Conservation (phyloP, 2,888 invertebrate genomes). For the Caenorhabditis macrosperma region DNA sequence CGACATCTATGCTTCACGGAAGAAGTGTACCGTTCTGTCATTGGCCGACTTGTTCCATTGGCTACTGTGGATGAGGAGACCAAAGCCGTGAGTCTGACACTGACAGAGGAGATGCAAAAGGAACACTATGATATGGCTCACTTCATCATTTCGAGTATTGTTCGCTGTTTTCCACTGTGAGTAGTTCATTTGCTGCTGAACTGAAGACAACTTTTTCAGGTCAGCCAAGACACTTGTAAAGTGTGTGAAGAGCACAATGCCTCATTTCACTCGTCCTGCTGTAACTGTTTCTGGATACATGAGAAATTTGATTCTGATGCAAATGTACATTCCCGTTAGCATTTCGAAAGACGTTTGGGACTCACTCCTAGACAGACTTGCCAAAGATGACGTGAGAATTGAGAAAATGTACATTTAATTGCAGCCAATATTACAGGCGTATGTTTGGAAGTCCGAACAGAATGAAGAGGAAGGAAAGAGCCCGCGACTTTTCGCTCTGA, state of each 20-base stretch:
- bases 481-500: slow-evolving; percentile 47
- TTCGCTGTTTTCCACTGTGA: slow-evolving; percentile 65
- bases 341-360: slow-evolving; percentile 67
- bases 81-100: background rate
- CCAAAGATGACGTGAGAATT: slow-evolving; percentile 66
- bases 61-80: slow-evolving; percentile 23
- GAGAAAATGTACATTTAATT: no score
- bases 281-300: slow-evolving; percentile 43
- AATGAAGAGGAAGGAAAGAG: slow-evolving; percentile 44
- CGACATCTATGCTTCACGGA: slow-evolving; percentile 64
- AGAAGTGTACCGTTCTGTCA: slow-evolving; percentile 38
- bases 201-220: slow-evolving; percentile 25
- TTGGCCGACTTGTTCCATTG: slow-evolving; percentile 43
- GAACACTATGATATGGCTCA: slow-evolving; percentile 60
- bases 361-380: slow-evolving; percentile 60
- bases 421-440: slow-evolving; percentile 40
- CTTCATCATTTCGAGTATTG: slow-evolving; percentile 56
- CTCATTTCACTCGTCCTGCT: slow-evolving; percentile 51
- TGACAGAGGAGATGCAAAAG: slow-evolving; percentile 48
- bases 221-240: slow-evolving; percentile 58
- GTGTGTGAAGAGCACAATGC: slow-evolving; percentile 34
- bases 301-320: slow-evolving; percentile 62
- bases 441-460: slow-evolving; percentile 40
- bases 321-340: slow-evolving; percentile 59
- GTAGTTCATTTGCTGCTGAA: slow-evolving; percentile 10